Evolutionary conservation across 2,888 invertebrate species (phyloP).

Genomic region (Dascillus cervinus): DNA sequence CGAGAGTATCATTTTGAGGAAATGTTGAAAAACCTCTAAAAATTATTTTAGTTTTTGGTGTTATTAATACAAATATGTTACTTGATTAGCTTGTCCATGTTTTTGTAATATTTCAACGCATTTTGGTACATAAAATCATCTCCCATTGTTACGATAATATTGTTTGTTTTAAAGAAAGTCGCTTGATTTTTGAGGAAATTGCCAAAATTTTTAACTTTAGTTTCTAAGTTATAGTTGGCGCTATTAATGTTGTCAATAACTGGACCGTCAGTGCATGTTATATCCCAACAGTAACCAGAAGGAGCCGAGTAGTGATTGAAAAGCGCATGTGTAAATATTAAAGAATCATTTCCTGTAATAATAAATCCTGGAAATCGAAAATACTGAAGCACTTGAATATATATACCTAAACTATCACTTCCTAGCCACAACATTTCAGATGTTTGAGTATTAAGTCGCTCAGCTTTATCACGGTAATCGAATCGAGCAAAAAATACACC

Average conservation of each 20-base stretch:
- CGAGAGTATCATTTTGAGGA: constrained; percentile 5
- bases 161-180: constrained; percentile 53
- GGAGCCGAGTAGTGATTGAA: constrained; percentile 51
- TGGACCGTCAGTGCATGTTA: constrained; percentile 48
- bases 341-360: constrained; percentile 29
- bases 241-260: constrained; percentile 48
- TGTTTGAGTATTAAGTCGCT: constrained; percentile 49
- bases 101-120: constrained; percentile 70
- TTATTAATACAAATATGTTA: constrained; percentile 28
- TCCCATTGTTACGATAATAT: constrained; percentile 85
- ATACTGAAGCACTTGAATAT: no score
- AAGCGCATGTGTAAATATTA: constrained; percentile 54
- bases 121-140: constrained; percentile 84
- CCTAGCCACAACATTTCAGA: constrained; percentile 68
- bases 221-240: constrained; percentile 49
- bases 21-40: constrained; percentile 6
- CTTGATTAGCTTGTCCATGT: constrained; percentile 82
- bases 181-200: constrained; percentile 51
- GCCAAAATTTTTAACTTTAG: constrained; percentile 45
- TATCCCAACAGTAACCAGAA: constrained; percentile 55
- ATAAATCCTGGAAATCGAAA: no score
- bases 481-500: constrained; percentile 64
- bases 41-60: neutral
- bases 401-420: constrained; percentile 50
- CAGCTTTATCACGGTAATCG: constrained; percentile 57